Conservation (phyloP, 2,888 invertebrate genomes). For the Watsonalla cultraria region DNA sequence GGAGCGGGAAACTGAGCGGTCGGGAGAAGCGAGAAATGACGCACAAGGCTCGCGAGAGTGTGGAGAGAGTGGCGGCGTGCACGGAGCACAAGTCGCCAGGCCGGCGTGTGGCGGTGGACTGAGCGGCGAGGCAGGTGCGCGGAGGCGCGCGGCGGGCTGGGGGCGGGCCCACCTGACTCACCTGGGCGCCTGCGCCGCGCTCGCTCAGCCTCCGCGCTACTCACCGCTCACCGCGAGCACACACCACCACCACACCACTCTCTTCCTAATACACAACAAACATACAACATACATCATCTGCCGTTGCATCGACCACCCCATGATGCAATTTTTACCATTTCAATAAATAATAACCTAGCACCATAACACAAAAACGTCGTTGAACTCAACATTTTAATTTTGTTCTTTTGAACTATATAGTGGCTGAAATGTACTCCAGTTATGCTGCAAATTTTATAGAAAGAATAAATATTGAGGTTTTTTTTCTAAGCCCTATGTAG, state of each 20-base stretch:
- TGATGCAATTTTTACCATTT: background rate
- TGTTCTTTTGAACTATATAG: no score
- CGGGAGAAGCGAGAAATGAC: slow-evolving; percentile 72
- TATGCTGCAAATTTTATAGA: no score
- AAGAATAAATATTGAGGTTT: no score
- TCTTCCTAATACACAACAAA: slow-evolving; percentile 4
- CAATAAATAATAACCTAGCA: no score
- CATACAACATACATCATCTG: background rate
- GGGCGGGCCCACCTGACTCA: slow-evolving; percentile 76
- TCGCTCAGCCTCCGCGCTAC: slow-evolving; percentile 53
- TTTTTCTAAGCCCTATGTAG: no score
- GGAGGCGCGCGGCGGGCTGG: slow-evolving; percentile 63
- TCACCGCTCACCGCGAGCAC: slow-evolving; percentile 28
- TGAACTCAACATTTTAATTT: no score
- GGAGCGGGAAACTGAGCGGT: slow-evolving; percentile 68
- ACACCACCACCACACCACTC: slow-evolving; percentile 23
- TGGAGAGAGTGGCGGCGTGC: slow-evolving; percentile 75
- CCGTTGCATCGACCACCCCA: background rate
- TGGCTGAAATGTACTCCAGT: no score
- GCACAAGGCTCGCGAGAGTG: slow-evolving; percentile 74
- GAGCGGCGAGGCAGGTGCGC: slow-evolving; percentile 69
- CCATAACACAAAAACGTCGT: no score
- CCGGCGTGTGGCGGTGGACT: slow-evolving; percentile 67
- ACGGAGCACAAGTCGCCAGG: slow-evolving; percentile 74
- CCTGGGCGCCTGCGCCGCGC: slow-evolving; percentile 76